A percentile compares a stretch with the other conserved stretches of the same genome.
These are phyloP conservation scores for Abscondita cerata DNA, from an alignment of 2,888 invertebrate genomes.

Conservation along the genomic window DNA sequence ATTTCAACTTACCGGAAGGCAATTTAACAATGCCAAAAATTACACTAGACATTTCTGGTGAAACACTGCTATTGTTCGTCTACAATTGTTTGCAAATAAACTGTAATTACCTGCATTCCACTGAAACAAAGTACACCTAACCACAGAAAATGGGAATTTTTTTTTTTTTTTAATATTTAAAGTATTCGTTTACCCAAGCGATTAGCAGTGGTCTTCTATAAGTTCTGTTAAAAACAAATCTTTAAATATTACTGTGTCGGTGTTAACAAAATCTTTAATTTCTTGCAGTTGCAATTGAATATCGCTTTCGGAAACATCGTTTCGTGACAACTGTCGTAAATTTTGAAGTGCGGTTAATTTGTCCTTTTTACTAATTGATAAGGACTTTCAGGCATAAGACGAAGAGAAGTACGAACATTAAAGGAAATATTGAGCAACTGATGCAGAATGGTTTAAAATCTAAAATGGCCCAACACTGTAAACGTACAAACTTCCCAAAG, in stretches of 20 bases:
- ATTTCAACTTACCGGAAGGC: conserved; percentile 56
- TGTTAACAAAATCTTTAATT: conserved; percentile 51
- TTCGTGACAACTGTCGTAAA: conserved; percentile 48
- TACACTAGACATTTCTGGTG: conserved; percentile 64
- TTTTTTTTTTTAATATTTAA: background rate
- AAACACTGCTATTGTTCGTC: conserved; percentile 59
- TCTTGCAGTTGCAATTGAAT: conserved; percentile 34
- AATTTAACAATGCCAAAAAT: conserved; percentile 66
- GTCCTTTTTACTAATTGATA: conserved; percentile 57
- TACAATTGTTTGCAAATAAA: conserved; percentile 66
- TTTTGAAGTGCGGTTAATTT: conserved; percentile 46
- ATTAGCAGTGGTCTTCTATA: conserved; percentile 14
- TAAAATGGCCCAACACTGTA: conserved; percentile 55
- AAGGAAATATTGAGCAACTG: conserved; percentile 49
- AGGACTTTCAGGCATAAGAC: conserved; percentile 59
- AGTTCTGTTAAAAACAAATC: conserved; percentile 5
- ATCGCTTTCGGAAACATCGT: conserved; percentile 53
- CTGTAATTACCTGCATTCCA: conserved; percentile 65
- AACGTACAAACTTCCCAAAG: conserved; percentile 54
- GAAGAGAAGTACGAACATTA: conserved; percentile 53
- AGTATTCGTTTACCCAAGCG: background rate
- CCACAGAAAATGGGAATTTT: background rate
- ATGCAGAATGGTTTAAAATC: conserved; percentile 53
- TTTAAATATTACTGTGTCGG: conserved; percentile 6
- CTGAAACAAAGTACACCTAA: conserved; percentile 47